Evolutionary conservation across 1,140 invertebrate species (phyloP).

Genomic region (Megalonaias nervosa): DNA sequence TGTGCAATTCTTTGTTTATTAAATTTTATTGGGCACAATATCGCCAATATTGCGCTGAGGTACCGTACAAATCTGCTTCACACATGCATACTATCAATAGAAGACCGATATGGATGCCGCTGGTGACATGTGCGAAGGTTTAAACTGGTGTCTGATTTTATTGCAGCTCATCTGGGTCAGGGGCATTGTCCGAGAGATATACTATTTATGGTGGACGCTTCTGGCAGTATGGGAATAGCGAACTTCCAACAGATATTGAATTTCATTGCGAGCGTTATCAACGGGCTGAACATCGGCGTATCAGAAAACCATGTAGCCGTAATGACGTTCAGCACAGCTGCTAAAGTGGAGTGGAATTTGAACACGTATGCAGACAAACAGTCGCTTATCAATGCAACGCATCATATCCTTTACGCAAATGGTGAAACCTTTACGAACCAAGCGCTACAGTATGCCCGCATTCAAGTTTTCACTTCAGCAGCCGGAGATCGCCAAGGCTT

Average conservation of each 20-base stretch:
- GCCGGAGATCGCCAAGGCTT: background rate
- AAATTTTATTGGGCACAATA: too few relatives aligned
- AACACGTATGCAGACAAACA: conserved; percentile 1
- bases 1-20: too few relatives aligned
- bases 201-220: conserved; percentile 53
- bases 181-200: conserved; percentile 35
- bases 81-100: too few relatives aligned
- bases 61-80: too few relatives aligned
- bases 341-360: background rate
- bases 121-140: too few relatives aligned
- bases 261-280: conserved; percentile 44
- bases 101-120: too few relatives aligned
- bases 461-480: background rate
- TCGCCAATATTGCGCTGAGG: too few relatives aligned
- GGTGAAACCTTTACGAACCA: background rate
- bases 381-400: background rate
- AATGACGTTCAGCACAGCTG: conserved; percentile 27
- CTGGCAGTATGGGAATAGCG: conserved; percentile 41
- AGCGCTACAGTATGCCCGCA: background rate
- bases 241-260: conserved; percentile 45
- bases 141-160: too few relatives aligned
- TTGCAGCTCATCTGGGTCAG: too few relatives aligned
- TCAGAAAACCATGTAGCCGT: conserved; percentile 20
- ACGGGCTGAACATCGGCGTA: conserved; percentile 30
- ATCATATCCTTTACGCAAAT: background rate